Evolutionary conservation across 2,888 invertebrate genomes (phyloP).

Genomic region (Sepiola atlantica): DNA sequence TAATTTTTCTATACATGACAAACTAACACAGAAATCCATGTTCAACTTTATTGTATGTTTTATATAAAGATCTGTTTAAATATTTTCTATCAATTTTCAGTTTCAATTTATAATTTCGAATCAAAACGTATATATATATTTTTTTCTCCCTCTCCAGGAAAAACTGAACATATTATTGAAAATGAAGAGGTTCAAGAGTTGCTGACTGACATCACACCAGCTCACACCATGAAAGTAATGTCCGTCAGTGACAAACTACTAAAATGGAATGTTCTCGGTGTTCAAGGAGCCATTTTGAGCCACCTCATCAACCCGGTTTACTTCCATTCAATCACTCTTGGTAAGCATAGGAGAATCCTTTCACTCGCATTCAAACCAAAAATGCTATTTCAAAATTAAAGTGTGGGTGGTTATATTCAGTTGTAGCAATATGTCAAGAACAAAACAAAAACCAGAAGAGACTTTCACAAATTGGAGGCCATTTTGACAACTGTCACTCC

Average conservation of each 20-base stretch:
- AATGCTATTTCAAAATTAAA: too few species aligned
- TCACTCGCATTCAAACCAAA: neutral
- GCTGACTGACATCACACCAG: constrained; percentile 52
- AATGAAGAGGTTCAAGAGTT: constrained; percentile 56
- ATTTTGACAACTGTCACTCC: too few species aligned
- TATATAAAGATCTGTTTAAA: too few species aligned
- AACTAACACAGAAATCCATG: too few species aligned
- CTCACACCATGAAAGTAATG: constrained; percentile 57
- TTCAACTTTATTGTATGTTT: too few species aligned
- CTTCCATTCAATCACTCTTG: constrained; percentile 65
- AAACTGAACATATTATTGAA: constrained; percentile 57
- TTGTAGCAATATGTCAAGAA: too few species aligned
- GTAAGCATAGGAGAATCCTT: constrained; percentile 55
- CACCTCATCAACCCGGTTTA: constrained; percentile 68
- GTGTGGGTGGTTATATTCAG: too few species aligned
- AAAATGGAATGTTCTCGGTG: constrained; percentile 70
- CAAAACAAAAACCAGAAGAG: too few species aligned
- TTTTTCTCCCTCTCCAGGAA: constrained; percentile 53
- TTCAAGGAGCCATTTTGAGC: constrained; percentile 70
- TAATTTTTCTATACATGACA: too few species aligned
- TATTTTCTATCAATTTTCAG: too few species aligned
- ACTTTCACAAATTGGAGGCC: too few species aligned
- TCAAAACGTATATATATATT: neutral
- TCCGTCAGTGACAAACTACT: constrained; percentile 71
- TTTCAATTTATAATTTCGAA: too few species aligned